phyloP scores from a whole-genome alignment of 2,797 vertebrate species.

The Melanotaenia pygmaea region DNA sequence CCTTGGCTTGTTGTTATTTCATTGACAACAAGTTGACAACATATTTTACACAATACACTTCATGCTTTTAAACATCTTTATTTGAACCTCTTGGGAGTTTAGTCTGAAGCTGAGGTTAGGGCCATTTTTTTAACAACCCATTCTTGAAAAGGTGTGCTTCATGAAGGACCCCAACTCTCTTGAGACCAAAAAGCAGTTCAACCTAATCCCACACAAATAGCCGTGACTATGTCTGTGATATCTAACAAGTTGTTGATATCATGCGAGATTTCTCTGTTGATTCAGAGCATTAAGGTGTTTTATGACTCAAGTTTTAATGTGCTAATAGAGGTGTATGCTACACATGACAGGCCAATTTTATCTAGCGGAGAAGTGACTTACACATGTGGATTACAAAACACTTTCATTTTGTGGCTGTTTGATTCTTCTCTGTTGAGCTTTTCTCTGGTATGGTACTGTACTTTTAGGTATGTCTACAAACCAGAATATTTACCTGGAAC shows the following conservation, averaged over 20 bases:
- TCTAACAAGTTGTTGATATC: conserved; percentile 31
- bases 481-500: not conserved
- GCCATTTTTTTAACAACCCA: conserved; percentile 49
- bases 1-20: too few relatives aligned
- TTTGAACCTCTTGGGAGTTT: conserved; percentile 19
- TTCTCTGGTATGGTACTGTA: too few relatives aligned
- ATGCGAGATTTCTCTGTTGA: conserved; percentile 30
- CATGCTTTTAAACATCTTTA: not conserved
- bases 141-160: conserved; percentile 32
- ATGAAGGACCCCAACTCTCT: conserved; percentile 29
- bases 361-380: conserved; percentile 25
- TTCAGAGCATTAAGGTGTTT: conserved; percentile 21
- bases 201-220: conserved; percentile 37
- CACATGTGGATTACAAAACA: not conserved
- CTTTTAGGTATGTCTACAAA: too few relatives aligned
- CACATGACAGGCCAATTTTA: conserved; percentile 24
- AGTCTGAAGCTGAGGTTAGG: conserved; percentile 1
- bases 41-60: not conserved
- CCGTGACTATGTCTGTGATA: conserved; percentile 11
- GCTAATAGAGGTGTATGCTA: conserved; percentile 17
- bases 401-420: not conserved
- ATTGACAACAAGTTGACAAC: too few relatives aligned
- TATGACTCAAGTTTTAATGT: conserved; percentile 39
- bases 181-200: conserved; percentile 32
- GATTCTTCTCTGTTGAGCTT: too few relatives aligned